Evolutionary conservation across 2,888 invertebrate genomes (phyloP).

Genomic region (Phlogophora meticulosa): DNA sequence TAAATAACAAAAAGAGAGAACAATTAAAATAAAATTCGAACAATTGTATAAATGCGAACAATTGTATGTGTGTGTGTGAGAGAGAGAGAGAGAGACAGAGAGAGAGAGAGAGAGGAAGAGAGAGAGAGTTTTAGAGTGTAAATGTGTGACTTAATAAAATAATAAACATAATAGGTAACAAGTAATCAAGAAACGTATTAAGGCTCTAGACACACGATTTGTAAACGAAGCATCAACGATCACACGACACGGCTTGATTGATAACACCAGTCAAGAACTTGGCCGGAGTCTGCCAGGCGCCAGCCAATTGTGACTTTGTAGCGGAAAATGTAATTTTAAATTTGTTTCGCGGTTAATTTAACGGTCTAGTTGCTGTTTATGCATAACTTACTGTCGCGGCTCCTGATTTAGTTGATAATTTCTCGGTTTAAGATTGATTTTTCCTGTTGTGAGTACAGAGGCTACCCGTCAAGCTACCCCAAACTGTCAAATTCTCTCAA

Average conservation of each 20-base stretch:
- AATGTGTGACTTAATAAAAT: no score
- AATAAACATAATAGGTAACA: background rate
- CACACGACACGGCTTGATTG: slow-evolving; percentile 47
- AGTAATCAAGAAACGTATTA: slow-evolving; percentile 6
- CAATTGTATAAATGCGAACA: no score
- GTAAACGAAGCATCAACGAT: slow-evolving; percentile 21
- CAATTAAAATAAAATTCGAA: no score
- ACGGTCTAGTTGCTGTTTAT: slow-evolving; percentile 55
- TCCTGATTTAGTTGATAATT: slow-evolving; percentile 55
- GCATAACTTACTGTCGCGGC: slow-evolving; percentile 53
- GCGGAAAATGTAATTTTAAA: slow-evolving; percentile 64
- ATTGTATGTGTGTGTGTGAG: no score
- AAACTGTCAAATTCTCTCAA: no score
- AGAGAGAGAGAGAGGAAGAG: no score
- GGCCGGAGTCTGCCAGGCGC: slow-evolving; percentile 37
- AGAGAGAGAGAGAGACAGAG: no score
- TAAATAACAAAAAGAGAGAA: no score
- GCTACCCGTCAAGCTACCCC: no score
- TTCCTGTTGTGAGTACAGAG: background rate
- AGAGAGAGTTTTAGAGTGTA: no score
- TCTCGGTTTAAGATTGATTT: slow-evolving; percentile 24
- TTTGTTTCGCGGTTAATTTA: slow-evolving; percentile 55
- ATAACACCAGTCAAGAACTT: slow-evolving; percentile 52
- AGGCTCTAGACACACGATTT: slow-evolving; percentile 10
- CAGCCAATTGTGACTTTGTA: slow-evolving; percentile 50